Evolutionary conservation across 2,888 invertebrate species (phyloP), one percentile per base, ranked within the genome.

Genomic region (Drosophila ustulata): DNA sequence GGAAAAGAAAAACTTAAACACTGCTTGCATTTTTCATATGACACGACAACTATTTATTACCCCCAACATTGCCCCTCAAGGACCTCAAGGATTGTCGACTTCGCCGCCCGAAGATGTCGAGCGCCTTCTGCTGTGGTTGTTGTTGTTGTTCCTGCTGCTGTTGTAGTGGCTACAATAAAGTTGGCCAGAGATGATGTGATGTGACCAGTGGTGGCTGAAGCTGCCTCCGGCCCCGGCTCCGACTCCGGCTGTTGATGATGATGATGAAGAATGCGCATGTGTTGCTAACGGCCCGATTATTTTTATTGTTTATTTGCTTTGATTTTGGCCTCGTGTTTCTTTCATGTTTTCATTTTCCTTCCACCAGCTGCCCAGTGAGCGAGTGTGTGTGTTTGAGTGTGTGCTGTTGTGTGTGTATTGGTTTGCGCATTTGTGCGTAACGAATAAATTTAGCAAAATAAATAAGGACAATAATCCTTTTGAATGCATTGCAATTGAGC

Each of bases 371-470:
- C 66, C 39, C 18, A 18, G 39, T 18, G 18, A 2, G 13, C 39
- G n/a, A 37, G n/a, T 37, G 30, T 37, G 50, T 28, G 39, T n/a
- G n/a, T n/a, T n/a, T n/a, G n/a, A 37, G n/a, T 37, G 34, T 50
- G 61, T 62, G 51, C 49, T 47, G 52, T 39, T 56, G 41, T 67
- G 58, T 41, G 37, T 63, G 68, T 71, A 59, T 73, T 67, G 72
- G 71, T 78, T 80, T 89, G 87, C 77, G 75, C 87, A 87, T 76
- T 82, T 87, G 82, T 87, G 88, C 87, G 89, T 82, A 89, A 81
- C 88, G 82, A 89, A 87, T 89, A 87, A 89, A 89, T 87, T 89
- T 87, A 82, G 88, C 82, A 84, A 89, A 87, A 89, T 86, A 88
- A 89, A 88, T 89, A 87, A 87, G 89, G 82, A 82, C 85, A 89